Conservation (phyloP, 2,113 vertebrate species). For the Benitochromis conjunctus region DNA sequence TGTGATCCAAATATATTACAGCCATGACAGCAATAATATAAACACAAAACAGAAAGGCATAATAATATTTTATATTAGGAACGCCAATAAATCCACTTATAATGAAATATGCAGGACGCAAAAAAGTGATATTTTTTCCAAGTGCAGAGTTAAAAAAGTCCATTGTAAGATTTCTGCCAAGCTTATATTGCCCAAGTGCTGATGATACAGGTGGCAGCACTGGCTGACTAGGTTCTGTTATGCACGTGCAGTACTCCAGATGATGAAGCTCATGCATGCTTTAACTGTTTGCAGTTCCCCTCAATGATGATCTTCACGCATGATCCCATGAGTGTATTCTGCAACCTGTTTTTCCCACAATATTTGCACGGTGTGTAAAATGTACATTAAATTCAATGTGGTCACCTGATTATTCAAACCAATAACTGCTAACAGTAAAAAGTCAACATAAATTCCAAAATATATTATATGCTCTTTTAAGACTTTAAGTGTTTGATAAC, state of each 20-base stretch:
- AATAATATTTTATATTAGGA: slow-evolving; percentile 57
- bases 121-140: slow-evolving; percentile 49
- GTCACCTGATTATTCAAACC: neutral
- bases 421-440: neutral
- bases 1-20: slow-evolving; percentile 50
- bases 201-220: neutral
- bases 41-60: slow-evolving; percentile 58
- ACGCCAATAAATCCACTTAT: slow-evolving; percentile 61
- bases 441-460: neutral
- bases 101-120: slow-evolving; percentile 62
- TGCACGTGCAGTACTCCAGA: neutral
- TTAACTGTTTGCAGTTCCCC: neutral
- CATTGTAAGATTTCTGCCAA: neutral
- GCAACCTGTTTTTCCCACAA: neutral
- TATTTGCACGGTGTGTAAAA: neutral
- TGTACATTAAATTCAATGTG: neutral
- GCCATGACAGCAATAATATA: slow-evolving; percentile 50
- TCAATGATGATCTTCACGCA: neutral
- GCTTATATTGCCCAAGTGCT: neutral
- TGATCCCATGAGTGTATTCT: neutral
- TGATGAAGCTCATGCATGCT: neutral
- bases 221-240: neutral
- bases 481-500: no score
- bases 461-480: neutral
- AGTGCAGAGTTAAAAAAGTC: slow-evolving; percentile 34